Conservation (phyloP, 2,113 vertebrate species). For the Glaucomys volans region DNA sequence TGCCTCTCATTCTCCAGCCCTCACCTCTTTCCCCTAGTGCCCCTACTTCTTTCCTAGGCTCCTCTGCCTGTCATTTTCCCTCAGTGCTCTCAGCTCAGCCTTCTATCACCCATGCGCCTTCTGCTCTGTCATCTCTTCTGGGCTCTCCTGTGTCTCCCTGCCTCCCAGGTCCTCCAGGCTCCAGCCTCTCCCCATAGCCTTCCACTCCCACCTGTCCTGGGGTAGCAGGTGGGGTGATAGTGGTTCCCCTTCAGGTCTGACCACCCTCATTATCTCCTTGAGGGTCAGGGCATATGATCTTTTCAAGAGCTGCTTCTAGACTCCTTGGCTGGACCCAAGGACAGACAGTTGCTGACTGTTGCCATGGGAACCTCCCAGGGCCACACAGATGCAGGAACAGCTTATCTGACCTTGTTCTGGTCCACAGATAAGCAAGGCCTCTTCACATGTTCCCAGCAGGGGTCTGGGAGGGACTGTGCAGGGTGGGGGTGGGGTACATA, state of each 20-base stretch:
- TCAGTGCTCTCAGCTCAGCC: not conserved
- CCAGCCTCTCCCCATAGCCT: not conserved
- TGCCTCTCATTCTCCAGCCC: not conserved
- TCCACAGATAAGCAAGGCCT: not conserved
- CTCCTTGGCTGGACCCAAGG: not conserved
- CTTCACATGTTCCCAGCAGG: not conserved
- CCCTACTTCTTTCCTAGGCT: not conserved
- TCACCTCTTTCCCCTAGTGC: too few relatives aligned
- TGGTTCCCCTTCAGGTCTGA: not conserved
- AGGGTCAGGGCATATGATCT: not conserved
- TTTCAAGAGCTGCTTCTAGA: not conserved
- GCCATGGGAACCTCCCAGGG: conserved; percentile 45
- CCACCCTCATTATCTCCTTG: not conserved
- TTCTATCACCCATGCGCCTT: not conserved
- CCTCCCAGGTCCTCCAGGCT: not conserved
- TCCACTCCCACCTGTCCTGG: not conserved
- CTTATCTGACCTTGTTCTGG: not conserved
- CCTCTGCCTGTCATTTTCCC: not conserved
- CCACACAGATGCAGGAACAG: not conserved
- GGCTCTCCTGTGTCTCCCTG: not conserved
- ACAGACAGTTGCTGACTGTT: not conserved
- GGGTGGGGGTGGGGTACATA: not conserved
- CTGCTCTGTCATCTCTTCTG: not conserved
- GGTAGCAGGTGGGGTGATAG: not conserved
- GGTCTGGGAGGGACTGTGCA: not conserved